Base-by-base conservation (phyloP, 2,113 vertebrate genomes). In the Saguinus imperator region DNA sequence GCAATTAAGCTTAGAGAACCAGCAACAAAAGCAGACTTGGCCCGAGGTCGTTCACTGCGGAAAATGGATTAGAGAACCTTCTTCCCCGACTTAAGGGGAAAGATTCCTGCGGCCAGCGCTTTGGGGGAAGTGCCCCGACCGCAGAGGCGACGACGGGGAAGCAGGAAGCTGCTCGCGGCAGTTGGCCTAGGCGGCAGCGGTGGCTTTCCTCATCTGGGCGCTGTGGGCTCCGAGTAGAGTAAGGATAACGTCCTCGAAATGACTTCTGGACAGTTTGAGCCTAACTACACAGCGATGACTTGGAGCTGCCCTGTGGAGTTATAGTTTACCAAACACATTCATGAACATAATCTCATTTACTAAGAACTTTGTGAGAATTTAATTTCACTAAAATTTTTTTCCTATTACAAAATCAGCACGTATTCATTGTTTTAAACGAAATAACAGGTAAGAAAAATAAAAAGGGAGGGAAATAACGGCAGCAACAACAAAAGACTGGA, bases 1-100 rank as follows among this genome's bases (percentile, higher is more conserved):
- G 95, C 97, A 98, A 98, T 98, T 98, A 98, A 97, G 96, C 57
- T 94, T 73, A 96, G 96, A 97, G 97, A 98, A 95, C 88, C 52
- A 93, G 55, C 96, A 96, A 97, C 97, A 97, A 98, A 97, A 97
- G 96, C 90, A 72, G 82, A 96, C 89, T 95, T 97, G 82, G 92
- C 96, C 91, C 17, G 70, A 84, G 88, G 88, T 95, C 79, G 2
- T 94, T 96, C 92, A 55, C 87, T 66, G 76, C 3, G 37, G 37
- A 95, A 95, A 94, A 92, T 50, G 76, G 91, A 94, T 96, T 92
- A 96, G 58, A 83, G 43, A 81, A 48, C 8, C 57, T 80, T 87
- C 84, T 72, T 87, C 61, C 81, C 50, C 6, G 8, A 25, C 83
- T 94, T 57, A 52, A 88, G 8, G 66, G 57, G 4, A 25, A 79